Evolutionary conservation across 2,888 invertebrate species (phyloP), one percentile per base, ranked within the genome.

Genomic region (Chrysotoxum bicinctum): DNA sequence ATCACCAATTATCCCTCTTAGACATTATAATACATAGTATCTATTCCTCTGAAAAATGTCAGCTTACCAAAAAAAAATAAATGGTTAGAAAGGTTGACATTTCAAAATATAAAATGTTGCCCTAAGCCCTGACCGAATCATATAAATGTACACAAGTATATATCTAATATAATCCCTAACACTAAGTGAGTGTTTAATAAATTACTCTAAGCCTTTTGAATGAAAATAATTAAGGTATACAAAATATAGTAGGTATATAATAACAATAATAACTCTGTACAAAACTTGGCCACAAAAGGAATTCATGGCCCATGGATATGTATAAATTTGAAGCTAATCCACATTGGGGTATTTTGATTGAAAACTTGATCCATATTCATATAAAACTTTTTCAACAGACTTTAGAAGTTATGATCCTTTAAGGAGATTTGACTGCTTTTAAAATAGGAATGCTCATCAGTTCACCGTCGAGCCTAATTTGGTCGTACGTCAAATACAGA

Each of bases 171-270:
- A 62, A 62, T 62, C 66, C 66, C 66, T 14, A 50, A 50, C 66
- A 50, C 50, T 66, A 66, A 66, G 50, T 50, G 50, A 66, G 66
- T 66, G 66, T 66, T 66, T 37, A 66, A 66, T 66, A 66, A 66
- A 50, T 66, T 66, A 66, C 66, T 50, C 6, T 66, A 66, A 66
- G 30, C 66, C 66, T 50, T 66, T 66, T 50, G 12, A 66, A 66
- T 66, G 45, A 23, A 66, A 66, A 66, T 66, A 66, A 66, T 50
- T 50, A 66, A 66, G 66, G 66, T 32, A 50, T 35, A 66, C 66
- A 35, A 50, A 50, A 50, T 45, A 62, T 35, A 35, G 2, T 9
- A 23, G n/a, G n/a, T 19, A 58, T 35, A n/a, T n/a, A n/a, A n/a
- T n/a, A n/a, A n/a, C n/a, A 37, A 58, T 58, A 58, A 58, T 66